Evolutionary conservation across 2,797 vertebrate species (phyloP).

Genomic region (Fistularia commersonii): DNA sequence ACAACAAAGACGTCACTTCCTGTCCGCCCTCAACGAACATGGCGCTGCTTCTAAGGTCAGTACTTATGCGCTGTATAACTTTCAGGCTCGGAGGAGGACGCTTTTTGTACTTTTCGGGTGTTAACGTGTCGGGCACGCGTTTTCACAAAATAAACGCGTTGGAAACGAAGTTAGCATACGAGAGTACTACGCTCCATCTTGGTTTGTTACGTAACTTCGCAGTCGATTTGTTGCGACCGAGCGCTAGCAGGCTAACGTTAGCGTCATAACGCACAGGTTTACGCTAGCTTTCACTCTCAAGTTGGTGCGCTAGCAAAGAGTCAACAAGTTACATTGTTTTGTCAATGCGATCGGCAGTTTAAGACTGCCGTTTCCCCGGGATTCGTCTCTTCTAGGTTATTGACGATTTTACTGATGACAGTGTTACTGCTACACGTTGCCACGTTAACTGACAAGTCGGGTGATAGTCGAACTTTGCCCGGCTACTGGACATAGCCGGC

Average conservation of each 20-base stretch:
- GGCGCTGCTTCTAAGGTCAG: conserved; percentile 82
- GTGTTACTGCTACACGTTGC: too few species aligned
- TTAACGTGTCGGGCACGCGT: background rate
- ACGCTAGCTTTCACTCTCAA: too few species aligned
- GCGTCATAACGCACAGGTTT: too few species aligned
- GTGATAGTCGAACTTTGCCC: too few species aligned
- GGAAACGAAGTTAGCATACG: background rate
- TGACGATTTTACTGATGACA: too few species aligned
- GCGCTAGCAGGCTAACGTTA: conserved; percentile 8
- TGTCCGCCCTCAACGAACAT: conserved; percentile 52
- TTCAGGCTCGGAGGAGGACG: rapidly evolving
- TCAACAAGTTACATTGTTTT: too few species aligned
- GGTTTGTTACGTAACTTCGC: background rate
- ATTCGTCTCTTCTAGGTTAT: too few species aligned
- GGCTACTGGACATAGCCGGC: too few species aligned
- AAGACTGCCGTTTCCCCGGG: too few species aligned
- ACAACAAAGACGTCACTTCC: conserved; percentile 63
- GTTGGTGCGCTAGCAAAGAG: too few species aligned
- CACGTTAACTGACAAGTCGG: too few species aligned
- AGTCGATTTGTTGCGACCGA: background rate
- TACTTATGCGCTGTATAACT: conserved; percentile 13
- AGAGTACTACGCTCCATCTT: rapidly evolving
- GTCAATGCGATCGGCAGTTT: too few species aligned
- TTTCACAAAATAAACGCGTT: background rate
- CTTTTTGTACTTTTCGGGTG: rapidly evolving